Evolutionary conservation across 1,140 invertebrate genomes (phyloP).

Genomic region (Cyclina sinensis): DNA sequence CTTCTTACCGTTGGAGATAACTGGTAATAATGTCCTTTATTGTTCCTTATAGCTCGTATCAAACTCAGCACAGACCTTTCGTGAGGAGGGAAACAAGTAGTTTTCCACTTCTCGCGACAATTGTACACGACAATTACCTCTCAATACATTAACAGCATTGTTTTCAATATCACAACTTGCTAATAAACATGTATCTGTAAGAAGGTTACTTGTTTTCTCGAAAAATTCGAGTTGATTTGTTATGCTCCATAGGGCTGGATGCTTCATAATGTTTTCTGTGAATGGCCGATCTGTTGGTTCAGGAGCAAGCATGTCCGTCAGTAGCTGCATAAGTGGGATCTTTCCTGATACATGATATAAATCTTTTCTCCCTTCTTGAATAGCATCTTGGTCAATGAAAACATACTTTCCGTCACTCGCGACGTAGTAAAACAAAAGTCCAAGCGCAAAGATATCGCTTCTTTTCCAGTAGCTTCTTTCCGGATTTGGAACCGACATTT

Average conservation of each 20-base stretch:
- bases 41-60: neutral
- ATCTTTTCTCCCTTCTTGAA: neutral
- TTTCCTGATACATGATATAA: neutral
- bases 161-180: neutral
- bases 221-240: constrained; percentile 18
- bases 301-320: neutral
- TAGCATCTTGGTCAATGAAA: neutral
- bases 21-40: constrained; percentile 20
- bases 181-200: neutral
- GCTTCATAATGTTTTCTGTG: neutral
- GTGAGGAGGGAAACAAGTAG: neutral
- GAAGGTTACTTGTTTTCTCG: neutral
- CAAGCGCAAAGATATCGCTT: constrained; percentile 22
- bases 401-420: neutral
- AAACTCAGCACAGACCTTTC: neutral
- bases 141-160: neutral
- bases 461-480: neutral
- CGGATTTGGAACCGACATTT: too few species aligned
- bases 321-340: neutral
- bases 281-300: neutral
- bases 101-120: neutral
- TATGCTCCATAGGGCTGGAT: neutral
- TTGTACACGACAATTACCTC: neutral
- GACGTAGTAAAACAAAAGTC: neutral
- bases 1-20: neutral